Conservation (phyloP, 2,113 vertebrate genomes). For the Poeciliopsis turrubarensis region DNA sequence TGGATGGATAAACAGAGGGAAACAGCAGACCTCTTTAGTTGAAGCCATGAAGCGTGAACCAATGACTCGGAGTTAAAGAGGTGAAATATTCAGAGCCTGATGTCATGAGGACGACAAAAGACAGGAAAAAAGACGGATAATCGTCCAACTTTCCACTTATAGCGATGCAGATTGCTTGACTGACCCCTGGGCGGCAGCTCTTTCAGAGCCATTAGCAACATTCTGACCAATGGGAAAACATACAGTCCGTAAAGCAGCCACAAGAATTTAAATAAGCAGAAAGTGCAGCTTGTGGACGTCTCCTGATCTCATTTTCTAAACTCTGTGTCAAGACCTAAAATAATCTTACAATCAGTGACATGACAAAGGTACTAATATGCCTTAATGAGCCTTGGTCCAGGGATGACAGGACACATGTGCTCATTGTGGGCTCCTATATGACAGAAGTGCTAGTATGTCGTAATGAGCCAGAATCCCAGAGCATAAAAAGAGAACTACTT, state of each 20-base stretch:
- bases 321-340: constrained; percentile 44
- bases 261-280: constrained; percentile 37
- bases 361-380: constrained; percentile 48
- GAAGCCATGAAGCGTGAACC: constrained; percentile 26
- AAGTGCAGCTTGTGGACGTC: constrained; percentile 20
- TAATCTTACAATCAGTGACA: constrained; percentile 35
- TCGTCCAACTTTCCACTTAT: constrained; percentile 55
- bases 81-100: constrained; percentile 40
- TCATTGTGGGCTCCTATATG: constrained; percentile 33
- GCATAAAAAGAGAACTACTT: not conserved
- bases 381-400: constrained; percentile 49
- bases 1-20: constrained; percentile 59
- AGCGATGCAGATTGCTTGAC: constrained; percentile 62
- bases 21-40: constrained; percentile 7
- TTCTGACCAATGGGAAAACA: constrained; percentile 50
- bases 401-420: constrained; percentile 30
- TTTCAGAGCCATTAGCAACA: constrained; percentile 45
- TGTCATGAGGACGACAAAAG: constrained; percentile 51
- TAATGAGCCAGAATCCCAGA: constrained; percentile 37
- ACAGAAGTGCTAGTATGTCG: constrained; percentile 31
- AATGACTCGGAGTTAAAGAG: constrained; percentile 9
- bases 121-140: constrained; percentile 45
- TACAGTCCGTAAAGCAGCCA: constrained; percentile 33
- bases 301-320: constrained; percentile 30
- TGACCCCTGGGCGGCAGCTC: constrained; percentile 61